A percentile compares a stretch with the other conserved stretches of the same genome.
phyloP scores from a whole-genome alignment of 2,888 invertebrate genomes.

The Adelognathus sp. region DNA sequence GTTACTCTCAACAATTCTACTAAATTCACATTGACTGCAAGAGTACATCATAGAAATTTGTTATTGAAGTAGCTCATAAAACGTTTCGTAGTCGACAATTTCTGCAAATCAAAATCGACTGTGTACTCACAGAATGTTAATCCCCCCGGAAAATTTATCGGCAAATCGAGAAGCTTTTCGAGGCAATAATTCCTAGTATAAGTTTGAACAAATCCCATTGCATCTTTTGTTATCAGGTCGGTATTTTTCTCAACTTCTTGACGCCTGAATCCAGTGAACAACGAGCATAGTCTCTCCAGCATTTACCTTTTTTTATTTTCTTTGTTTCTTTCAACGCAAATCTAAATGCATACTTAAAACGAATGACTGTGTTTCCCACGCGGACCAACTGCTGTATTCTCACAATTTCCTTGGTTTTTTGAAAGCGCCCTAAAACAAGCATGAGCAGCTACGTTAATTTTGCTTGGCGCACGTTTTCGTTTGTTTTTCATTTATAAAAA shows the following conservation, averaged over 20 bases:
- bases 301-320: background rate
- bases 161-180: too few species aligned
- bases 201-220: background rate
- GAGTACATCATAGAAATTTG: too few species aligned
- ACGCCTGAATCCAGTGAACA: background rate
- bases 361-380: background rate
- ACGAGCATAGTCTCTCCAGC: background rate
- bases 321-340: too few species aligned
- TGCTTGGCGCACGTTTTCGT: conserved; percentile 51
- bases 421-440: background rate
- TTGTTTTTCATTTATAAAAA: background rate
- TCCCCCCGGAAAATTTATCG: too few species aligned
- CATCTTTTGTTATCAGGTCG: too few species aligned
- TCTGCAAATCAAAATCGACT: too few species aligned
- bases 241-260: background rate
- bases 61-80: too few species aligned
- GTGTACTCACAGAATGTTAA: too few species aligned
- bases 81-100: too few species aligned
- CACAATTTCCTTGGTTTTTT: background rate
- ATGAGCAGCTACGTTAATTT: conserved; percentile 18
- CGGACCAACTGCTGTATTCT: background rate
- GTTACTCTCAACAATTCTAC: too few species aligned
- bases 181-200: too few species aligned
- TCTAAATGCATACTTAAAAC: background rate
- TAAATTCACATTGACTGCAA: too few species aligned